phyloP scores from a whole-genome alignment of 2,797 vertebrate species.

The Halcyon badia region DNA sequence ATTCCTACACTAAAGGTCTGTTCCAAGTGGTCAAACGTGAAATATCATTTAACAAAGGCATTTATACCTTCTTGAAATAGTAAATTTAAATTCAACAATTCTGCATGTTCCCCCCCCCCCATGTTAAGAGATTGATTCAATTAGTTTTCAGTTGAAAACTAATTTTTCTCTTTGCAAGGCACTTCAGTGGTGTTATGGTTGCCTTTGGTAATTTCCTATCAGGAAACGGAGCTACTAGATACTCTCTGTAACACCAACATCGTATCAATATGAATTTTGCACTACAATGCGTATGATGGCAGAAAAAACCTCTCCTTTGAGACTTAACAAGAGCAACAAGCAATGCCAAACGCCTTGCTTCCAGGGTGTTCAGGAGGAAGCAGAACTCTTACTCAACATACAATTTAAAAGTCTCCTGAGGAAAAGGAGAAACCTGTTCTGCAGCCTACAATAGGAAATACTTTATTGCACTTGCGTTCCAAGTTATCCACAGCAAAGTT shows the following conservation, averaged over 20 bases:
- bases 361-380: not conserved
- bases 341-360: not conserved
- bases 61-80: not conserved
- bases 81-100: not conserved
- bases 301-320: conserved; percentile 23
- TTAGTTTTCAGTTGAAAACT: not conserved
- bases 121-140: not conserved
- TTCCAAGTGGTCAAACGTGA: not conserved
- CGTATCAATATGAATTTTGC: not conserved
- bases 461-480: not conserved
- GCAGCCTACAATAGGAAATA: not conserved
- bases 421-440: conserved; percentile 15
- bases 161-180: not conserved
- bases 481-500: not conserved
- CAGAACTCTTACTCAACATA: not conserved
- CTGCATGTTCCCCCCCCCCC: not conserved
- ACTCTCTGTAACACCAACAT: not conserved
- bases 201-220: not conserved
- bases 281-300: fast-evolving
- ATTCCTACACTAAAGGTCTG: not conserved
- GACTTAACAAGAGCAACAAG: not conserved
- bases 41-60: not conserved
- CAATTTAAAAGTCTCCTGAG: conserved; percentile 13
- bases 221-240: not conserved
- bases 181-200: not conserved